Base-by-base conservation (phyloP, 2,888 invertebrate species). In the Melolontha melolontha region DNA sequence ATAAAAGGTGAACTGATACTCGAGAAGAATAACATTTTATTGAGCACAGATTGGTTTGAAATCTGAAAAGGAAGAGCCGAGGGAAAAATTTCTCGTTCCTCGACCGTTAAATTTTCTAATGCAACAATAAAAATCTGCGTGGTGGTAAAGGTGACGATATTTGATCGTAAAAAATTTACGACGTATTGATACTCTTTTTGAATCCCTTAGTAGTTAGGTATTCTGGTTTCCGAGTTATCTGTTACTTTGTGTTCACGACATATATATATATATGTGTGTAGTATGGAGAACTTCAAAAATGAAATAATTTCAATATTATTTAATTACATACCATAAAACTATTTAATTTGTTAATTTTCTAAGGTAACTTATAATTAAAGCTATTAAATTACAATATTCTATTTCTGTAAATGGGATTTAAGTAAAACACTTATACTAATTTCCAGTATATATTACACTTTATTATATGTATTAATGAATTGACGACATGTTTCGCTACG, bases 101-200 rank as follows among this genome's bases (percentile, higher is more conserved):
- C 59, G 22, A 16, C 27, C 59, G 59, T 62, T 62, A 62, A 62
- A 62, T 62, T 62, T 47, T 49, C 49, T 62, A 62, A 62, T 47
- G 59, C 14, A 34, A 17, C 59, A 62, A 47, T 62, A 62, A 62
- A 62, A 62, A 34, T 29, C 16, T 39, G 59, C 34, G 59, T 29
- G 34, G 10, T 39, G 29, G 34, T 62, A 47, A 47, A 62, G 42
- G 47, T 47, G 55, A 10, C 55, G 59, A 62, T 62, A 34, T 62
- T 14, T 41, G 29, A 22, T 51, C 59, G 59, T 66, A 66, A 51
- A 66, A 59, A 59, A 59, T 66, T 66, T 66, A 66, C 59, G 49
- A 57, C 22, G 22, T 50, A 66, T 66, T 57, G 59, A 66, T 49
- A 47, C 14, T 14, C 16, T 47, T 62, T 22, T 10, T 12, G 29